Conservation (phyloP, 2,113 vertebrate species). For the Ctenomys sociabilis region DNA sequence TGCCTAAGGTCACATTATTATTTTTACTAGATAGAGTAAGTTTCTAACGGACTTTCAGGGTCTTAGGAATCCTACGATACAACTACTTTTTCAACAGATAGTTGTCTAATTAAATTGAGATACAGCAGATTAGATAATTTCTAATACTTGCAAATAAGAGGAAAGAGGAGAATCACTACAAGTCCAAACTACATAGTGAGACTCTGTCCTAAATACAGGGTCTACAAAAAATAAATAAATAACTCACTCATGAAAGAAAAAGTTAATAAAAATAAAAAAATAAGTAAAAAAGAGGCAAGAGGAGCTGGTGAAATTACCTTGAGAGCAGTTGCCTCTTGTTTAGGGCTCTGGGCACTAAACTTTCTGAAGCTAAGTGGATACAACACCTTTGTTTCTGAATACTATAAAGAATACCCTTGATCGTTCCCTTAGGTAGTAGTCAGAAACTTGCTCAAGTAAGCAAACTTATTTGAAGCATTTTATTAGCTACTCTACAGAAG, state of each 20-base stretch:
- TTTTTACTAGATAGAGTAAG: not conserved
- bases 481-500: not conserved
- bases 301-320: not conserved
- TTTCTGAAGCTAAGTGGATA: not conserved
- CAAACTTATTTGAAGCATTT: too few relatives aligned
- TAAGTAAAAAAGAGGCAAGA: conserved; percentile 44
- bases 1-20: not conserved
- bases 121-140: conserved; percentile 25
- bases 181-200: too few relatives aligned
- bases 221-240: too few relatives aligned
- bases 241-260: too few relatives aligned
- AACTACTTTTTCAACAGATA: conserved; percentile 12
- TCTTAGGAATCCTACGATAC: not conserved
- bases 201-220: too few relatives aligned
- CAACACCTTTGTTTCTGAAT: not conserved
- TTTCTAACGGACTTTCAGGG: not conserved
- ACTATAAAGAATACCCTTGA: not conserved
- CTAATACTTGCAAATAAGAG: not conserved
- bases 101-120: conserved; percentile 15
- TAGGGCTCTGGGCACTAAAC: not conserved
- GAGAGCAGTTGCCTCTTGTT: not conserved
- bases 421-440: not conserved
- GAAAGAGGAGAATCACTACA: not conserved
- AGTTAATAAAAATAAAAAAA: too few relatives aligned
- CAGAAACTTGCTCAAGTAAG: not conserved